Conservation (phyloP, 2,113 vertebrate species). For the Hemiscyllium ocellatum region DNA sequence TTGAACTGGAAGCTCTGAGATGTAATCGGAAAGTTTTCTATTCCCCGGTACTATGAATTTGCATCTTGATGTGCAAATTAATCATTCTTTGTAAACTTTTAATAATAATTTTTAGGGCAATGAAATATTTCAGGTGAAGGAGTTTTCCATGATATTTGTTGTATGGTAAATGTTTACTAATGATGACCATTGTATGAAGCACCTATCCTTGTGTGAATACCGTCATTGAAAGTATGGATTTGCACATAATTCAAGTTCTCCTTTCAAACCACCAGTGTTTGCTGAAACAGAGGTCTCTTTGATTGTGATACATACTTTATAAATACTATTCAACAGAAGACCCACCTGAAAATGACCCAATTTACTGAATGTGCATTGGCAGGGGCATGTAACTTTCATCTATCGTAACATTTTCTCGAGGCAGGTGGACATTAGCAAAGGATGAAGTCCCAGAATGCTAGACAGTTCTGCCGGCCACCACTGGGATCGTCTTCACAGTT, state of each 20-base stretch:
- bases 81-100: background rate
- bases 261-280: background rate
- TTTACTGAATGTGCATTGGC: background rate
- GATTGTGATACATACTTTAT: background rate
- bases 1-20: background rate
- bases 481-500: background rate
- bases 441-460: background rate
- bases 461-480: background rate
- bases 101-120: too few relatives aligned
- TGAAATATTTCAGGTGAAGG: too few relatives aligned
- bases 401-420: background rate
- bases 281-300: background rate
- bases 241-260: background rate
- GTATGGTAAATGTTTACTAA: background rate
- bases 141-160: background rate
- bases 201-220: background rate
- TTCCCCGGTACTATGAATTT: background rate
- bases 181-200: background rate
- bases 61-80: background rate
- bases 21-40: background rate
- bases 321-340: background rate
- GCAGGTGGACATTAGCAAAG: background rate
- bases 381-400: background rate
- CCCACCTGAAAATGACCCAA: background rate
- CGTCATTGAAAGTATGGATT: background rate